These are phyloP conservation scores for Zosterops lateralis DNA, from an alignment of 2,113 vertebrate species.

Conservation along the genomic window DNA sequence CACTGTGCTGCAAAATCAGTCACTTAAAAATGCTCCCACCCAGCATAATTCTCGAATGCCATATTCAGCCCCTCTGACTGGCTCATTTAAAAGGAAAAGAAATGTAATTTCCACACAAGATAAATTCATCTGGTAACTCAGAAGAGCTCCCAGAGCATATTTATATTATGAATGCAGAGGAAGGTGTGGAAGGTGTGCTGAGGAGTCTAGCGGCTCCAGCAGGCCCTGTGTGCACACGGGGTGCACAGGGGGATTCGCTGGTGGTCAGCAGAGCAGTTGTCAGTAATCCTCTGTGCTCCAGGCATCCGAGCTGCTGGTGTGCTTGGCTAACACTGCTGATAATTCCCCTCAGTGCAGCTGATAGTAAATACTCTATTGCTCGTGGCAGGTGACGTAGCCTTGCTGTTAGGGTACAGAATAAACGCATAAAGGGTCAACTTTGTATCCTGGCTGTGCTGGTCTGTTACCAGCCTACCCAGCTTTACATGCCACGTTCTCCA, in stretches of 20 bases:
- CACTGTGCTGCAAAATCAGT: conserved; percentile 52
- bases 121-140: conserved; percentile 10
- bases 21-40: conserved; percentile 62
- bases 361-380: conserved; percentile 37
- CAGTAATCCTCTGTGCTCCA: conserved; percentile 8
- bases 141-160: conserved; percentile 1
- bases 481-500: background rate
- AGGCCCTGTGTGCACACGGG: background rate
- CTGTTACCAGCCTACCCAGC: background rate
- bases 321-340: background rate
- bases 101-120: conserved; percentile 40
- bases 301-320: background rate
- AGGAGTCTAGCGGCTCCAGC: background rate
- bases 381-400: background rate
- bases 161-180: conserved; percentile 1
- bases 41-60: conserved; percentile 47
- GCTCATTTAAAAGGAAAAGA: conserved; percentile 19
- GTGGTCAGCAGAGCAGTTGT: background rate
- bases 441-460: background rate
- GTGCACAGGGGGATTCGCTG: background rate
- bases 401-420: background rate
- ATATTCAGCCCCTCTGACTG: conserved; percentile 26
- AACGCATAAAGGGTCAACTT: background rate
- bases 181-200: conserved; percentile 8
- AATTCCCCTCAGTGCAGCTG: conserved; percentile 41